Conservation (phyloP, 2,113 vertebrate species). For the Calidris pugnax region DNA sequence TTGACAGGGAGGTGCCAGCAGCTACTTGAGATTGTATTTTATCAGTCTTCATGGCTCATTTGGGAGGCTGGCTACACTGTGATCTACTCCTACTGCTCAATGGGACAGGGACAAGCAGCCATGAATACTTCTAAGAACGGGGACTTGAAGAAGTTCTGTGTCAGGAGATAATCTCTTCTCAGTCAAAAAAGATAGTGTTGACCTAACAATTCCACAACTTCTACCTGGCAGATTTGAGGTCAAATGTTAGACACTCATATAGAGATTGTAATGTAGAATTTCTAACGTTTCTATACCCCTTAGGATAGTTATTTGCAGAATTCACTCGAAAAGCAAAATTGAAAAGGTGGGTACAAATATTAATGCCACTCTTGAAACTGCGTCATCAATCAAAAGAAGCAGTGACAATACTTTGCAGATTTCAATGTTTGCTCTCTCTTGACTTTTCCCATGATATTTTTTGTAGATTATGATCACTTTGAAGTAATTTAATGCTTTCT, state of each 20-base stretch:
- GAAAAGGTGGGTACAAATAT: neutral
- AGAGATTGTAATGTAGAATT: neutral
- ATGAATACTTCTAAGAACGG: neutral
- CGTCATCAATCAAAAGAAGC: neutral
- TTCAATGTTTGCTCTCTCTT: neutral
- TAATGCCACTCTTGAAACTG: neutral
- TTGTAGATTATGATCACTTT: neutral
- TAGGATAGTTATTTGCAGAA: neutral
- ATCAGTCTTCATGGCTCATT: conserved; percentile 77
- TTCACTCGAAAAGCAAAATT: neutral
- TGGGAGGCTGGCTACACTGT: conserved; percentile 59
- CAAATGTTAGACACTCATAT: neutral
- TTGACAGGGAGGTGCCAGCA: conserved; percentile 78
- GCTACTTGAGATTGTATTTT: conserved; percentile 73
- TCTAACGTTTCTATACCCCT: neutral
- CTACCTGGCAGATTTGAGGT: neutral
- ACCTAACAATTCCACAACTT: neutral
- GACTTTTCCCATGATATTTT: neutral
- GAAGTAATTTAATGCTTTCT: neutral
- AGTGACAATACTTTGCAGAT: neutral
- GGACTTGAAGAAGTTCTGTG: conserved; percentile 26
- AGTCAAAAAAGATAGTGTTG: neutral
- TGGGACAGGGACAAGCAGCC: conserved; percentile 34
- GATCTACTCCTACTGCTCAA: conserved; percentile 37
- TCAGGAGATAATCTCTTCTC: conserved; percentile 2